Evolutionary conservation across 2,888 invertebrate species (phyloP).

Genomic region (Drosophila lacicola): DNA sequence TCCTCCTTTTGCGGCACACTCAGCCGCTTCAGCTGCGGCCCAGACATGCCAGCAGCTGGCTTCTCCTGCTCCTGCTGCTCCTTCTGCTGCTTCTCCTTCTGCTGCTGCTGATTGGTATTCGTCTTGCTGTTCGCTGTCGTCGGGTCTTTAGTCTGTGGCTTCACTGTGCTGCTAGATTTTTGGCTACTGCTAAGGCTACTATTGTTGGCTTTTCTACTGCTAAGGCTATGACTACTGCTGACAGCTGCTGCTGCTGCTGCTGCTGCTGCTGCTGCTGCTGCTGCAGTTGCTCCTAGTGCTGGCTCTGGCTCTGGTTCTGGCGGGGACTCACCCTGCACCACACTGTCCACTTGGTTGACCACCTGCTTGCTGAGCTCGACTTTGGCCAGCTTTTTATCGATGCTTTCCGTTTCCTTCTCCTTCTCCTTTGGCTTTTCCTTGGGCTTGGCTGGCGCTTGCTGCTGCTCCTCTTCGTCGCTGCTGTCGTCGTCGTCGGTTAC

Average conservation of each 20-base stretch:
- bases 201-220: constrained; percentile 44
- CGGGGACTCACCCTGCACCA: constrained; percentile 90
- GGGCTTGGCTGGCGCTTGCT: constrained; percentile 23
- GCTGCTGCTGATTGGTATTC: constrained; percentile 5
- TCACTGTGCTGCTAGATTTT: constrained; percentile 38
- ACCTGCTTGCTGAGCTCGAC: constrained; percentile 55
- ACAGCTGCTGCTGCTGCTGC: constrained; percentile 41
- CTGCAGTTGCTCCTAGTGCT: constrained; percentile 23
- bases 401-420: constrained; percentile 16
- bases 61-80: neutral
- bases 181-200: constrained; percentile 52
- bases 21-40: constrained; percentile 68
- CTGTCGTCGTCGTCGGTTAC: constrained; percentile 79
- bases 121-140: constrained; percentile 61
- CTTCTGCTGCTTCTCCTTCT: neutral
- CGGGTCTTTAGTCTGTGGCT: constrained; percentile 56
- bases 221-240: constrained; percentile 59
- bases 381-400: constrained; percentile 61
- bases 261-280: constrained; percentile 41
- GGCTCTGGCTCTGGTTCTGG: constrained; percentile 77
- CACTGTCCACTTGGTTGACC: constrained; percentile 54
- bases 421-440: constrained; percentile 18
- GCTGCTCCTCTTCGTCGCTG: constrained; percentile 64
- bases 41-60: constrained; percentile 35
- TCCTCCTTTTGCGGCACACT: constrained; percentile 86